Evolutionary conservation across 2,113 vertebrate species (phyloP), one percentile per base, ranked within the genome.

Genomic region (Xyrauchen texanus): DNA sequence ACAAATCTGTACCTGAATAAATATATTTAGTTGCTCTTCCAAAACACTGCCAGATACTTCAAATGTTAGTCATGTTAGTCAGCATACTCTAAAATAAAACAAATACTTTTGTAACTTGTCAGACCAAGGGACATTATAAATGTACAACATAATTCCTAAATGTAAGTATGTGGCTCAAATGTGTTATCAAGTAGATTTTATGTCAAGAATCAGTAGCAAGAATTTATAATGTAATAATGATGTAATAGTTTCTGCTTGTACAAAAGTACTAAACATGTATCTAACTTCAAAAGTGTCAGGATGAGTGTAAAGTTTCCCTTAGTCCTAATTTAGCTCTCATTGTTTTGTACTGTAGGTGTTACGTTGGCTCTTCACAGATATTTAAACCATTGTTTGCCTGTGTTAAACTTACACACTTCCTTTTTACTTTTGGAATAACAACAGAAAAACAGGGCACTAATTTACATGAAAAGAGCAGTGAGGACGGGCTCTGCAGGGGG

Each of bases 41-140:
- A 88, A 91, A 80, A 94, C 83, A 87, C 89, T 92, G 87, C 96
- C 97, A 34, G 82, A 87, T 72, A 94, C 92, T 92, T 99, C 97
- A 92, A 99, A 96, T 2, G 96, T 99, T 84, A 94, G 90, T n/a
- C n/a, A n/a, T n/a, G n/a, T n/a, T n/a, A 8, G 97, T 99, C 84
- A 94, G 86, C 91, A 99, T 95, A 87, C 89, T 95, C 97, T 99
- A 84, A 77, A 80, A 81, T 52, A 16, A 6, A 58, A 51, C 8
- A 63, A 51, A 62, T 53, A n/a, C 13, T 4, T 58, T 34, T 1
- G 21, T 34, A 34, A 34, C 21, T 34, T 34, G 3, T 34, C 21
- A 34, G 21, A 34, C 3, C 21, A 34, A 34, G 21, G 21, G 21
- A 34, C 21, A 34, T 34, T 34, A 34, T 34, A 34, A 34, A 34